Evolutionary conservation across 2,113 vertebrate genomes (phyloP).

Genomic region (Centropristis striata): DNA sequence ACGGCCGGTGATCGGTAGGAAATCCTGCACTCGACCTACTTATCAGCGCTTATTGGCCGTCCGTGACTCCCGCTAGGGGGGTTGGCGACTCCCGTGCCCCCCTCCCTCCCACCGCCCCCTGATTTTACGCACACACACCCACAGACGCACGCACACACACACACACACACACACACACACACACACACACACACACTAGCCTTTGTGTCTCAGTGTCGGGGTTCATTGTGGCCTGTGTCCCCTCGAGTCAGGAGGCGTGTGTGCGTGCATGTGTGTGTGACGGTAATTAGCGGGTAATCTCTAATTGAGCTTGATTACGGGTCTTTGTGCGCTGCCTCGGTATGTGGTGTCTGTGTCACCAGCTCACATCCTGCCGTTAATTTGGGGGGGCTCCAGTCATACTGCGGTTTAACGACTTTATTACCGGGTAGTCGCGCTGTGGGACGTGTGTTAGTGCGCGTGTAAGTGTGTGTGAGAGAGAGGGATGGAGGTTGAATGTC

Average conservation of each 20-base stretch:
- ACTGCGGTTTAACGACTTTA: constrained; percentile 75
- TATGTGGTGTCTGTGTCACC: constrained; percentile 69
- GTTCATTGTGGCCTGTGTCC: constrained; percentile 61
- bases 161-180: constrained; percentile 27
- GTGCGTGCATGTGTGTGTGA: constrained; percentile 28
- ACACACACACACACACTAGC: constrained; percentile 36
- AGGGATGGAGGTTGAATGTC: background rate
- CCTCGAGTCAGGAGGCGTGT: constrained; percentile 38
- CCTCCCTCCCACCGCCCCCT: constrained; percentile 23
- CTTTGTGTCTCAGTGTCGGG: constrained; percentile 78
- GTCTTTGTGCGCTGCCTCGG: constrained; percentile 56
- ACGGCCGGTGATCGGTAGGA: constrained; percentile 67
- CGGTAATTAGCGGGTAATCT: constrained; percentile 82
- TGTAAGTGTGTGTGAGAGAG: background rate
- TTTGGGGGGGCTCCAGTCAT: constrained; percentile 47
- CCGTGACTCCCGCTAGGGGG: constrained; percentile 61
- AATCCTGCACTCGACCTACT: constrained; percentile 82
- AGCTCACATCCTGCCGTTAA: constrained; percentile 71
- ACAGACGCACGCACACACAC: constrained; percentile 33
- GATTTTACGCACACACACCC: constrained; percentile 17
- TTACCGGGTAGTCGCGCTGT: constrained; percentile 32
- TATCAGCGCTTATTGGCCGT: constrained; percentile 62
- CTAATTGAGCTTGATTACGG: constrained; percentile 81
- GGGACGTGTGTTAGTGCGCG: constrained; percentile 14
- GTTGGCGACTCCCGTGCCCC: constrained; percentile 51